Evolutionary conservation across 2,113 vertebrate genomes (phyloP).

Genomic region (Cariama cristata): DNA sequence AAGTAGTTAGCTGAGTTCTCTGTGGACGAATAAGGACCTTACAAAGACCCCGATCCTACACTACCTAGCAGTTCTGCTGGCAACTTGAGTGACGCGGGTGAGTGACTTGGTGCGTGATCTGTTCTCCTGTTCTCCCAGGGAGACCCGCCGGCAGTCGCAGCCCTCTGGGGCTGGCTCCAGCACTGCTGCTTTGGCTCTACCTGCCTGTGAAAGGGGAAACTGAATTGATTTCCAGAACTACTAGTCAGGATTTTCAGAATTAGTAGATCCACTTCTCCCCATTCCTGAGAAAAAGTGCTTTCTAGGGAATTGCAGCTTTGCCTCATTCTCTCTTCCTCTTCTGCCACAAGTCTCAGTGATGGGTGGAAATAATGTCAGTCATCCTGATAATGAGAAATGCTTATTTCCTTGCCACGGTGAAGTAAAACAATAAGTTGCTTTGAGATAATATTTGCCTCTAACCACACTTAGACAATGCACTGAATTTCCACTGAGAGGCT

Average conservation of each 20-base stretch:
- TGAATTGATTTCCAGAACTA: background rate
- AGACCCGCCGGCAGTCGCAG: background rate
- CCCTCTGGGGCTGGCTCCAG: background rate
- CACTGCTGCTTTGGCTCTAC: background rate
- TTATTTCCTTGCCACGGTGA: constrained; percentile 10
- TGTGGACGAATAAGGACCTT: background rate
- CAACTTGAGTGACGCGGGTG: background rate
- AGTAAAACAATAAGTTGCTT: constrained; percentile 49
- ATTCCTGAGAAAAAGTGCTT: background rate
- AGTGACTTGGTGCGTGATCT: background rate
- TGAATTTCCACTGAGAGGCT: constrained; percentile 18
- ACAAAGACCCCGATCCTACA: background rate
- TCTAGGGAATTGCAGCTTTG: background rate
- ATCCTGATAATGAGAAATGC: constrained; percentile 6
- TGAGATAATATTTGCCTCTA: constrained; percentile 36
- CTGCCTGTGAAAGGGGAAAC: background rate
- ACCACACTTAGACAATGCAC: constrained; percentile 24
- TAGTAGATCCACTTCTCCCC: background rate
- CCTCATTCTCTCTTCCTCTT: background rate
- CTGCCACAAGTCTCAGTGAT: background rate
- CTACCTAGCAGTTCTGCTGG: background rate
- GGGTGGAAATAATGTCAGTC: background rate
- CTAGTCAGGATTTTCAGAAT: background rate
- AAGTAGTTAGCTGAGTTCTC: background rate
- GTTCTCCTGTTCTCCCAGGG: background rate